Conservation (phyloP, 2,888 invertebrate genomes). For the Melanargia galathea region DNA sequence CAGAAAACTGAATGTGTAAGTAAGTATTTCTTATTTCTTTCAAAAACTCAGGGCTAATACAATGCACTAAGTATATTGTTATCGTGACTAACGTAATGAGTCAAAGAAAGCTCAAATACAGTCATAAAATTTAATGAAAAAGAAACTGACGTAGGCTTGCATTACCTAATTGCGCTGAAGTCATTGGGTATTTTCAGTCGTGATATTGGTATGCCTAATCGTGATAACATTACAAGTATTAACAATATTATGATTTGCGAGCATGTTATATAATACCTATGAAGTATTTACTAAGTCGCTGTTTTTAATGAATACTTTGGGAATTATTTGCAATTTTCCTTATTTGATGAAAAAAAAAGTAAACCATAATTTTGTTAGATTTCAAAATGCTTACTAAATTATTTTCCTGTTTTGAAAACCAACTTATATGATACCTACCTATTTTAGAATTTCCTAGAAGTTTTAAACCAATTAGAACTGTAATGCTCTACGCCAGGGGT, state of each 20-base stretch:
- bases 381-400: too few relatives aligned
- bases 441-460: too few relatives aligned
- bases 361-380: too few relatives aligned
- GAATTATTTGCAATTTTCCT: slow-evolving; percentile 1
- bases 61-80: not conserved
- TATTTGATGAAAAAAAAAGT: too few relatives aligned
- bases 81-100: slow-evolving; percentile 28
- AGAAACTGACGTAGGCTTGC: slow-evolving; percentile 25
- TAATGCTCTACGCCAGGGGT: too few relatives aligned
- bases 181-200: slow-evolving; percentile 43
- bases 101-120: slow-evolving; percentile 21
- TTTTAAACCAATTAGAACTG: too few relatives aligned
- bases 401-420: too few relatives aligned
- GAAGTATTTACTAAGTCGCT: not conserved
- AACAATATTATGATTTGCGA: not conserved
- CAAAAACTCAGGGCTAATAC: not conserved
- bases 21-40: not conserved
- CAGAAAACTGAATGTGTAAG: not conserved
- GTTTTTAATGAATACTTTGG: not conserved
- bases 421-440: too few relatives aligned
- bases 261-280: not conserved
- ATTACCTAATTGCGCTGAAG: slow-evolving; percentile 48
- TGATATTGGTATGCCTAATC: slow-evolving; percentile 37
- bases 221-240: slow-evolving; percentile 9
- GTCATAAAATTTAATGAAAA: slow-evolving; percentile 44